Percentiles rank a stretch among this genome's conserved stretches.
Evolutionary conservation across 2,797 vertebrate genomes (phyloP).

Genomic region (Melanotaenia nigrans): DNA sequence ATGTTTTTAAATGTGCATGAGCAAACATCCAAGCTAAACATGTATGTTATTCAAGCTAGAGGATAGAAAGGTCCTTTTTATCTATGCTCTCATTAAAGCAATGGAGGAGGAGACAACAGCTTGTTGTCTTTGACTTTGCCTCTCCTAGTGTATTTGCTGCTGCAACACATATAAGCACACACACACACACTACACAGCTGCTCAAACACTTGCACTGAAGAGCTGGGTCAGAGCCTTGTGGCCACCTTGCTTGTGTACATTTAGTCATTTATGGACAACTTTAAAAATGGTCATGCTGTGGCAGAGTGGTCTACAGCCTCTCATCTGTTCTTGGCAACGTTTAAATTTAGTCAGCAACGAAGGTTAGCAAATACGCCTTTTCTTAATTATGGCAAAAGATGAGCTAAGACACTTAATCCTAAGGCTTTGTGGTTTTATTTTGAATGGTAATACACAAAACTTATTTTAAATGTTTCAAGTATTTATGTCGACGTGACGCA

Average conservation of each 20-base stretch:
- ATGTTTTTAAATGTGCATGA: slow-evolving; percentile 75
- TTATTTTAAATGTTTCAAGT: background rate
- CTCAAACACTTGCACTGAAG: slow-evolving; percentile 68
- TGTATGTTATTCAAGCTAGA: slow-evolving; percentile 42
- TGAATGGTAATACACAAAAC: background rate
- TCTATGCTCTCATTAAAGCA: slow-evolving; percentile 44
- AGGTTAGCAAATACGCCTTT: background rate
- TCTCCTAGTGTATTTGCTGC: slow-evolving; percentile 52
- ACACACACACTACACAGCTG: slow-evolving; percentile 69
- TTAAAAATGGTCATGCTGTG: slow-evolving; percentile 46
- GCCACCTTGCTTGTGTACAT: slow-evolving; percentile 49
- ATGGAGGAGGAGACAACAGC: slow-evolving; percentile 49
- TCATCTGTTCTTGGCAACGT: slow-evolving; percentile 19
- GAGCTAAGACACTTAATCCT: background rate
- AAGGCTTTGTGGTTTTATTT: background rate
- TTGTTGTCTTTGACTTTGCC: slow-evolving; percentile 37
- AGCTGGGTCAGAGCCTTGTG: slow-evolving; percentile 20
- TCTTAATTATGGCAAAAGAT: slow-evolving; percentile 25
- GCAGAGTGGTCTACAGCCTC: slow-evolving; percentile 27
- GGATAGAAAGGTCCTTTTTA: slow-evolving; percentile 63
- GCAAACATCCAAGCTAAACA: slow-evolving; percentile 73
- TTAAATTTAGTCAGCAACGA: background rate
- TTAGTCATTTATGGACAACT: slow-evolving; percentile 38
- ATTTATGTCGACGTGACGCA: background rate
- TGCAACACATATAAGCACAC: slow-evolving; percentile 45